Conservation (phyloP, 1,140 invertebrate species). For the Parasteatoda tepidariorum region DNA sequence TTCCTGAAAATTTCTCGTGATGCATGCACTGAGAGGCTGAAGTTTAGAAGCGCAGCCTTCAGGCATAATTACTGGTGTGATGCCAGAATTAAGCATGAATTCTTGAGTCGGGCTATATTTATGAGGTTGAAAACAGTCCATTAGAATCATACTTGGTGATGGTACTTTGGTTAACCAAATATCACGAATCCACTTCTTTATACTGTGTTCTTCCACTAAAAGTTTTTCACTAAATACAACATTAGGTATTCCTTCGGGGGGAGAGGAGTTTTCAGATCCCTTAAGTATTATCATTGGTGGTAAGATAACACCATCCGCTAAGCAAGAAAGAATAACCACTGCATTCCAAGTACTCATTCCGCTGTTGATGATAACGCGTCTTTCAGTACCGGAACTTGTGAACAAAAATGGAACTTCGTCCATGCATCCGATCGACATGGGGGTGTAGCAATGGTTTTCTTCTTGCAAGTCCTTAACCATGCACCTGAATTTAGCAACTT, state of each 20-base stretch:
- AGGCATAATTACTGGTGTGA: constrained; percentile 47
- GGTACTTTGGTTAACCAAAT: constrained; percentile 44
- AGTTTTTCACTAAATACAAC: constrained; percentile 27
- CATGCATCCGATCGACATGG: constrained; percentile 44
- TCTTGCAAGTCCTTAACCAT: constrained; percentile 50
- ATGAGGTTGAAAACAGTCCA: constrained; percentile 55
- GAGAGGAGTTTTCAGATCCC: neutral
- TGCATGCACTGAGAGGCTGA: constrained; percentile 38
- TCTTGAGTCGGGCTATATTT: constrained; percentile 22
- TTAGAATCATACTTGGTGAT: constrained; percentile 33
- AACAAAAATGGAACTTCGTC: constrained; percentile 47
- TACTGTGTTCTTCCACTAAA: constrained; percentile 19
- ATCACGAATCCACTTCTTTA: constrained; percentile 22
- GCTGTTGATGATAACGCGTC: constrained; percentile 42
- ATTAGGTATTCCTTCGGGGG: neutral
- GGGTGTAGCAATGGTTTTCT: constrained; percentile 38
- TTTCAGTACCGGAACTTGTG: constrained; percentile 25
- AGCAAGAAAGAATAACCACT: constrained; percentile 37
- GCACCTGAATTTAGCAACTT: constrained; percentile 38
- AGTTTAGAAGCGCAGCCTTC: constrained; percentile 56
- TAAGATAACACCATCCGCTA: constrained; percentile 44
- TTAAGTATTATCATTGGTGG: constrained; percentile 46
- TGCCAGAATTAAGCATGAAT: constrained; percentile 34
- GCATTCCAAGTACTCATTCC: constrained; percentile 53
- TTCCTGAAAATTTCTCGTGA: constrained; percentile 39